Evolutionary conservation across 2,797 vertebrate genomes (phyloP).

Genomic region (Petrocephalus sullivani): DNA sequence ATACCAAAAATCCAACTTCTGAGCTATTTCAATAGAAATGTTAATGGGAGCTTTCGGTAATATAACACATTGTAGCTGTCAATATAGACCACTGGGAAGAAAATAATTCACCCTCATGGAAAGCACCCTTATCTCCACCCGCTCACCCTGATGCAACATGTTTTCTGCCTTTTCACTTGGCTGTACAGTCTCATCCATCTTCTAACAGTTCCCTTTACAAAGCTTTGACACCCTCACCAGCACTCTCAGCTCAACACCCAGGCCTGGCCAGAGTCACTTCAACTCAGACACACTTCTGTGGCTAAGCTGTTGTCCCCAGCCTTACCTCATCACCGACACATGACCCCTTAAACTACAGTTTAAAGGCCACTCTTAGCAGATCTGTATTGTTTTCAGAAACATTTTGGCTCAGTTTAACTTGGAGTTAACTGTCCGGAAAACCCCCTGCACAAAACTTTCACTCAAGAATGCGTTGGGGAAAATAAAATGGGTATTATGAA

Average conservation of each 20-base stretch:
- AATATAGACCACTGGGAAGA: neutral
- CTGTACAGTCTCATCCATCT: neutral
- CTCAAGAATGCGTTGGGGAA: neutral
- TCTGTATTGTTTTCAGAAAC: neutral
- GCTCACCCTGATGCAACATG: neutral
- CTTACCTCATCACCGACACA: neutral
- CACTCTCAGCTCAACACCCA: neutral
- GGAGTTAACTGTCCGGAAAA: neutral
- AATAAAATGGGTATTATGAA: neutral
- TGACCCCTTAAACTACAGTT: neutral
- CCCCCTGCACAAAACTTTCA: neutral
- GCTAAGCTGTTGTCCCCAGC: neutral
- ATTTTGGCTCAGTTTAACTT: neutral
- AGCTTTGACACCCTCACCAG: neutral
- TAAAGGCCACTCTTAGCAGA: neutral
- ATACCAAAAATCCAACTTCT: neutral
- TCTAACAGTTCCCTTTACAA: neutral
- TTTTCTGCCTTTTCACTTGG: neutral
- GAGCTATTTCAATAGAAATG: neutral
- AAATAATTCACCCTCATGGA: neutral
- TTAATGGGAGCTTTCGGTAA: neutral
- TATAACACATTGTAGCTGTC: neutral
- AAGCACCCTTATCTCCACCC: neutral
- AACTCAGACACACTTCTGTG: neutral
- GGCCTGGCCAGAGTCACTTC: neutral